A percentile compares a stretch with the other conserved stretches of the same genome.
These are phyloP conservation scores for Chromobotia macracanthus DNA, from an alignment of 2,797 vertebrate species.

Conservation along the genomic window DNA sequence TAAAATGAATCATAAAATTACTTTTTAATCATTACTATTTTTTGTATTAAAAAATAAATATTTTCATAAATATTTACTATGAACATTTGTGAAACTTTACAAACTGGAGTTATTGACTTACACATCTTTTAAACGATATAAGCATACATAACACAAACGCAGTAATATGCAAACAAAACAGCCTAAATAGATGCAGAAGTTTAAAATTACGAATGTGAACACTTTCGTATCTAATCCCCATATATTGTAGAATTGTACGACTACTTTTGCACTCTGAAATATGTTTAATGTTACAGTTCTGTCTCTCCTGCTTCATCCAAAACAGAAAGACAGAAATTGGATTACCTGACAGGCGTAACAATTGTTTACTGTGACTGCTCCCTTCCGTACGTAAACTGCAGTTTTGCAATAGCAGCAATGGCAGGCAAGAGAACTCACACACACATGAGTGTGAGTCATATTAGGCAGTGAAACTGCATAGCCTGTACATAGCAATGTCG, in stretches of 20 bases:
- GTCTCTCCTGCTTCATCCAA: background rate
- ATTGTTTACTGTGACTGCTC: background rate
- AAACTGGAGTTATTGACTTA: too few species aligned
- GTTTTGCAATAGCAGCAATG: background rate
- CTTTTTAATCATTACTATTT: too few species aligned
- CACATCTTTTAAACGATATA: too few species aligned
- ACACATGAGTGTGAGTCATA: conserved; percentile 19
- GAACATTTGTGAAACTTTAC: too few species aligned
- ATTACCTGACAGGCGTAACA: conserved; percentile 41
- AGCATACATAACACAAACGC: too few species aligned
- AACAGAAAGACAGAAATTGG: background rate
- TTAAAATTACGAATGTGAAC: background rate
- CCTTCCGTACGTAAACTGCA: background rate
- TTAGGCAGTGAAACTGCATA: conserved; percentile 32
- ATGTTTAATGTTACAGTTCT: background rate
- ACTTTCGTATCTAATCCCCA: background rate
- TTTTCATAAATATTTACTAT: too few species aligned
- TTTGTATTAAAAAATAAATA: too few species aligned
- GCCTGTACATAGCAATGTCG: background rate
- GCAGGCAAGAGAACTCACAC: conserved; percentile 6
- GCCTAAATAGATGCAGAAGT: too few species aligned
- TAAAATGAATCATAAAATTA: too few species aligned
- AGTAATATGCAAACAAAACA: too few species aligned
- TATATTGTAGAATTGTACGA: background rate
- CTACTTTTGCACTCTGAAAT: background rate